Evolutionary conservation across 2,888 invertebrate genomes (phyloP), one percentile per base, ranked within the genome.

Genomic region (Drosophila fungiperda): DNA sequence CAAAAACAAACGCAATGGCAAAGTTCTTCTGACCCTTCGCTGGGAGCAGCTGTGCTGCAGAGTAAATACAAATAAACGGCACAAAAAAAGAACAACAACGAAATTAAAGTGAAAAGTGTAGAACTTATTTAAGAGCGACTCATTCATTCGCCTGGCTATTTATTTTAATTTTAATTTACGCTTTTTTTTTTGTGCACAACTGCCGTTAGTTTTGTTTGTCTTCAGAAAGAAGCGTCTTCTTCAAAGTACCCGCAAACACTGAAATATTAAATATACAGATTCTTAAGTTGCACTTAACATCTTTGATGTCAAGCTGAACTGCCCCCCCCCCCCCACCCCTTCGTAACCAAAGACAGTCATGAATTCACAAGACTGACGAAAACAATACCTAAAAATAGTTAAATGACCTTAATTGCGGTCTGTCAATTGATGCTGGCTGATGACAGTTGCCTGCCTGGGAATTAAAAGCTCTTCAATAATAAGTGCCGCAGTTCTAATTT

Each of bases 21-120:
- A 75, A 89, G 82, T 78, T 84, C 8, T 68, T 72, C 84, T 84
- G 87, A 76, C 85, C 84, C 89, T 70, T 50, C 26, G 57, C 35
- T 20, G 26, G 38, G 45, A 63, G 65, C 68, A 65, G 54, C 68
- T 71, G 64, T 12, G 48, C 53, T 23, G 29, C 29, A 73, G 48
- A 78, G 67, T 65, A 74, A 68, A 86, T 42, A 82, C 55, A 73
- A 65, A 80, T 65, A 71, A 52, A 38, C 67, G 36, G 48, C 45
- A 29, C 20, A 9, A 20, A 23, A 36, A 58, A 38, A 36, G 17
- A 38, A 38, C 36, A 38, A n/a, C 40, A 42, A 15, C n/a, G 26
- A 33, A 48, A n/a, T 45, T 23, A 15, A 38, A 38, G 38, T 3
- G 49, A 50, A 8, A 42, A 20, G 50, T 42, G 32, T n/a, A 33